Base-by-base conservation (phyloP, 2,888 invertebrate genomes). In the Heteropelma amictum region DNA sequence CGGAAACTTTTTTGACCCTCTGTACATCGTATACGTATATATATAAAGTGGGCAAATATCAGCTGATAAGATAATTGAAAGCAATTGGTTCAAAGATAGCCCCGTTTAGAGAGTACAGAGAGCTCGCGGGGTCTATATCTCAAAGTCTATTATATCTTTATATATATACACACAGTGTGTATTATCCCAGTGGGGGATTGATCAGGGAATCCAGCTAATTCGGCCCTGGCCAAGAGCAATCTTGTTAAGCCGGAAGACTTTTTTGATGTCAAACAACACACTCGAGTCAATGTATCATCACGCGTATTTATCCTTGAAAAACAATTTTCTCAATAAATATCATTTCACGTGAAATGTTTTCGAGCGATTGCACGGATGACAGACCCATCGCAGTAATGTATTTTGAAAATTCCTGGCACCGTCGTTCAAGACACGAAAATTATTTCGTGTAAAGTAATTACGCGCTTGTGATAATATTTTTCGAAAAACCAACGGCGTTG, bases 61-160 rank as follows among this genome's bases (percentile, higher is more conserved):
- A 79, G 77, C 79, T 84, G 86, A 86, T 87, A 86, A 87, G 87
- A 86, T 87, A 87, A 85, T 84, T 79, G 83, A 76, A 80, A 81
- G 80, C 81, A 84, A 85, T 85, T 85, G 80, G 78, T 60, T 75
- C 63, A 35, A 68, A 75, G 75, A 75, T 75, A 75, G 75, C 75
- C 49, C 63, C 75, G 75, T 75, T 75, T 75, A 71, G 61, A 71
- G 67, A 75, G 63, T 56, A 67, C 71, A 12, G 67, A 70, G 75
- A 69, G 60, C 53, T 17, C 49, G 67, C 28, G 28, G n/a, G n/a
- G n/a, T n/a, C n/a, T 70, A 42, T 74, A 61, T 71, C 56, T 21
- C 42, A 61, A 54, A 67, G 61, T 68, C 61, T 51, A 75, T 75
- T 51, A 63, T 33, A 26, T 12, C 42, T 26, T 28, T 40, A 33